phyloP scores from a whole-genome alignment of 1,140 invertebrate genomes.

The Drosophila fuyamai region DNA sequence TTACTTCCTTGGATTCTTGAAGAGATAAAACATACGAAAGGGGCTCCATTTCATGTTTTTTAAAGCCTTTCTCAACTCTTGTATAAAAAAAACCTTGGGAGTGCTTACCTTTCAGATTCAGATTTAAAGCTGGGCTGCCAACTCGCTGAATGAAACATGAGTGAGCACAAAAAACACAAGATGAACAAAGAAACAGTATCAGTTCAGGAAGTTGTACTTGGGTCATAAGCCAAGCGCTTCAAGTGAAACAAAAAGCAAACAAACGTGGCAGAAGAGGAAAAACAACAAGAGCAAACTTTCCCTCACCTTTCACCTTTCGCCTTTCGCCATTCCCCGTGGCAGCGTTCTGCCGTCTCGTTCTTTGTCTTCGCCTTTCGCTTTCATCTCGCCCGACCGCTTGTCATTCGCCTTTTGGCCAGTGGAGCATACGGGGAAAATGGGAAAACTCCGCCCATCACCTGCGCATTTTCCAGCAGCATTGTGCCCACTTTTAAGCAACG shows the following conservation, averaged over 20 bases:
- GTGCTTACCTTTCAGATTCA: too few relatives aligned
- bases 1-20: too few relatives aligned
- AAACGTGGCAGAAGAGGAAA: slow-evolving; percentile 10
- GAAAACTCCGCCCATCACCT: slow-evolving; percentile 18
- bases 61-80: too few relatives aligned
- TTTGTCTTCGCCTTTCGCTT: slow-evolving; percentile 22
- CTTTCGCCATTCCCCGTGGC: not conserved
- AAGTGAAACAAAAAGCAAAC: slow-evolving; percentile 30
- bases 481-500: slow-evolving; percentile 23
- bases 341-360: slow-evolving; percentile 1
- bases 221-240: slow-evolving; percentile 43
- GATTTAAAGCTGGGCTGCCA: slow-evolving; percentile 9
- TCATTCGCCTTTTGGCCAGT: slow-evolving; percentile 29
- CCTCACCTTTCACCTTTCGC: slow-evolving; percentile 3
- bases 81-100: too few relatives aligned
- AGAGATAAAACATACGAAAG: too few relatives aligned
- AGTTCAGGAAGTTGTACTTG: slow-evolving; percentile 17
- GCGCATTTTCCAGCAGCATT: slow-evolving; percentile 16
- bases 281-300: slow-evolving; percentile 23
- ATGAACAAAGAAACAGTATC: slow-evolving; percentile 26
- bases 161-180: slow-evolving; percentile 5
- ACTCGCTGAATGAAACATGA: slow-evolving; percentile 28
- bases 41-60: too few relatives aligned
- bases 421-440: slow-evolving; percentile 31
- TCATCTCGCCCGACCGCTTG: slow-evolving; percentile 23